These are phyloP conservation scores for Syngnathus typhle DNA, from an alignment of 2,113 vertebrate species.

Conservation along the genomic window DNA sequence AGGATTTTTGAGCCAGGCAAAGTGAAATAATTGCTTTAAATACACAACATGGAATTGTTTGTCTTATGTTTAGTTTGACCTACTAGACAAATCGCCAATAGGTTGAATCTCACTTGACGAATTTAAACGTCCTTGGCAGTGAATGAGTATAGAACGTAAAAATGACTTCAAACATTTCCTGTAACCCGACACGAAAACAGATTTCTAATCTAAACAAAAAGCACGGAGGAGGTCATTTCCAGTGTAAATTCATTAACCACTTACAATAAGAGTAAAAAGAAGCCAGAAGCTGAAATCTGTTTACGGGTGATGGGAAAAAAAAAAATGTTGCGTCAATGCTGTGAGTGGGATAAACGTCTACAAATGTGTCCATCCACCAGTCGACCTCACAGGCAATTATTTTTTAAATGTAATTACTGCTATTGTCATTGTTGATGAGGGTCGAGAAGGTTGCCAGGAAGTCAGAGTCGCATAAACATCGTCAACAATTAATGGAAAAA, in stretches of 20 bases:
- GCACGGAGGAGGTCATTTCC: neutral
- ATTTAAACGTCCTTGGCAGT: too few relatives aligned
- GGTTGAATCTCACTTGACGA: too few relatives aligned
- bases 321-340: neutral
- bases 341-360: neutral
- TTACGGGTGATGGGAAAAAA: neutral
- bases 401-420: too few relatives aligned
- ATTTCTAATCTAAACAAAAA: neutral
- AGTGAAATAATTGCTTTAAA: too few relatives aligned
- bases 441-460: neutral
- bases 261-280: neutral
- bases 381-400: neutral
- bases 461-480: neutral
- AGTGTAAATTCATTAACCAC: slow-evolving; percentile 1
- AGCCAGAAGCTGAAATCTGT: neutral
- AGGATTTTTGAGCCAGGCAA: neutral
- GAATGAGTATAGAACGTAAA: too few relatives aligned
- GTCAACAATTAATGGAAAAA: slow-evolving; percentile 2
- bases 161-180: too few relatives aligned
- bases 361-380: too few relatives aligned
- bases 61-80: too few relatives aligned
- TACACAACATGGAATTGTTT: too few relatives aligned
- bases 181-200: neutral
- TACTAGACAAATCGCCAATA: too few relatives aligned
- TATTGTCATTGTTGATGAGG: neutral